Evolutionary conservation across 2,888 invertebrate species (phyloP).

Genomic region (Brenthis hecate): DNA sequence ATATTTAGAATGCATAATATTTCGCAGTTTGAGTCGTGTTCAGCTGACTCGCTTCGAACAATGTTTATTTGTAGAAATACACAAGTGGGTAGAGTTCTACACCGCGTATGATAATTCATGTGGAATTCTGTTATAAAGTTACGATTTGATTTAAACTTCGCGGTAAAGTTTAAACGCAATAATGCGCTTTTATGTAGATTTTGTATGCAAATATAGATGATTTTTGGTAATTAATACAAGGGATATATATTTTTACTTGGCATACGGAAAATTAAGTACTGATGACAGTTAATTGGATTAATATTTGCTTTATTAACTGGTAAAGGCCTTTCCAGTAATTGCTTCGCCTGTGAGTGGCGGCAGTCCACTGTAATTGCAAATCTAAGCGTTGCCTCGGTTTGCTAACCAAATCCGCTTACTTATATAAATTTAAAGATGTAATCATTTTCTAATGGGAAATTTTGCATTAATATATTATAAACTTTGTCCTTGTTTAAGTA

Average conservation of each 20-base stretch:
- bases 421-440: conserved; percentile 13
- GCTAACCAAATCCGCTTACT: conserved; percentile 22
- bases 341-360: conserved; percentile 17
- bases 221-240: too few species aligned
- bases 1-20: neutral
- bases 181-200: too few species aligned
- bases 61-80: neutral
- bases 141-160: too few species aligned
- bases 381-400: conserved; percentile 24
- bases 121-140: too few species aligned
- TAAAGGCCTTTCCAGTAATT: conserved; percentile 30
- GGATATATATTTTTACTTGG: neutral
- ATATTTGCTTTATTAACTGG: conserved; percentile 21
- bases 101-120: neutral
- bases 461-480: too few species aligned
- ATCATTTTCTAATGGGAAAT: neutral
- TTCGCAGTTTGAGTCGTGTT: neutral
- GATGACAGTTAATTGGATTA: neutral
- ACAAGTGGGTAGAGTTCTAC: neutral
- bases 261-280: neutral
- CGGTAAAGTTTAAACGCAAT: too few species aligned
- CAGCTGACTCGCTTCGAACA: neutral
- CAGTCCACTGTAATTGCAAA: conserved; percentile 21
- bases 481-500: too few species aligned
- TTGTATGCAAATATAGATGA: too few species aligned